Percentiles rank a stretch among this genome's conserved stretches.
Evolutionary conservation across 30 jellyfish, hydroid and myxozoan species (phyloP).

Genomic region (Sanderia malayensis): DNA sequence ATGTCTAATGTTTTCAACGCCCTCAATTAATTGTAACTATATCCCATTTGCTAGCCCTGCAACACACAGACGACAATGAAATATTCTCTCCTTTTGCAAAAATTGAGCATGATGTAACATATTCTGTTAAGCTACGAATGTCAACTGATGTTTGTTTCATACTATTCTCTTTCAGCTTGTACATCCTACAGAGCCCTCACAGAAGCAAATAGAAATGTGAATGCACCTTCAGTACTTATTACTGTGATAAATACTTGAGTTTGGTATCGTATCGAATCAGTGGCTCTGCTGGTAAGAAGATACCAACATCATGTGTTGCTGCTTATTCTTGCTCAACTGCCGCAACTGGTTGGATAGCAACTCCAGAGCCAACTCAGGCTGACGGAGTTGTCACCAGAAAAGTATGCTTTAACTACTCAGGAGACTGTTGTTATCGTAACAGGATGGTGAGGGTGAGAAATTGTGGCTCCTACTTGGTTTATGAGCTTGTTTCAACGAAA

Average conservation of each 20-base stretch:
- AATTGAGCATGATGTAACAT: too few relatives aligned
- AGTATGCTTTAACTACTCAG: not conserved
- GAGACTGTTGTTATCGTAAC: not conserved
- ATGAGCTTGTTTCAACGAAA: not conserved
- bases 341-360: not conserved
- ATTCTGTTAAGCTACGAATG: too few relatives aligned
- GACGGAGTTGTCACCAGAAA: not conserved
- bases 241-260: not conserved
- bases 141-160: too few relatives aligned
- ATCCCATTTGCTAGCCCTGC: too few relatives aligned
- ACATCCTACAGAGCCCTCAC: not conserved
- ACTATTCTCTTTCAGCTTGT: not conserved
- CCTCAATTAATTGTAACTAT: too few relatives aligned
- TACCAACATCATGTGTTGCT: not conserved
- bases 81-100: too few relatives aligned
- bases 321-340: not conserved
- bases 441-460: not conserved
- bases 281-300: not conserved
- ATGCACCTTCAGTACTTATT: not conserved
- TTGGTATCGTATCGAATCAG: not conserved
- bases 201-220: not conserved
- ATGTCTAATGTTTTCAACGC: too few relatives aligned
- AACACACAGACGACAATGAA: too few relatives aligned
- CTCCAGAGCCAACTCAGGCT: not conserved
- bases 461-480: not conserved